Conservation (phyloP, 2,888 invertebrate species). For the Hirtodrosophila duncani region DNA sequence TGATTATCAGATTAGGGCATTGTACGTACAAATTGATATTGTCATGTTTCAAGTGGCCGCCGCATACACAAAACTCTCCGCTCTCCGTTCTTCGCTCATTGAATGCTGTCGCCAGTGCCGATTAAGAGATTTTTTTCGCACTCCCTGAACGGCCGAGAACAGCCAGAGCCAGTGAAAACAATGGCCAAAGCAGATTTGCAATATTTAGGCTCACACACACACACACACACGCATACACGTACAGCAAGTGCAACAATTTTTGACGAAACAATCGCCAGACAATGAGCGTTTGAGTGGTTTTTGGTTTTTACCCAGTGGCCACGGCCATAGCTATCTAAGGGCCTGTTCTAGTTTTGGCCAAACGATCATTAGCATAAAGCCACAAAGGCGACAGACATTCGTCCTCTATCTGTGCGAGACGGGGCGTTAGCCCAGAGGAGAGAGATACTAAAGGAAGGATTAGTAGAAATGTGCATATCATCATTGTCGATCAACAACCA, state of each 20-base stretch:
- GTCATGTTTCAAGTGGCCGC: constrained; percentile 77
- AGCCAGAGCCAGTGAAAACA: constrained; percentile 42
- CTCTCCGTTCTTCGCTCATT: too few species aligned
- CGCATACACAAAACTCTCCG: too few species aligned
- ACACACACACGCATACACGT: not conserved
- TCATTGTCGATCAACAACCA: constrained; percentile 42
- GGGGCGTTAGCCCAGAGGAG: constrained; percentile 50
- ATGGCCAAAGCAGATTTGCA: constrained; percentile 60
- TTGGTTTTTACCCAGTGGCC: constrained; percentile 8
- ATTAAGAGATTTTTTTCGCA: constrained; percentile 74
- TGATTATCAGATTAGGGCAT: constrained; percentile 78
- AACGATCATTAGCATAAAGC: constrained; percentile 73
- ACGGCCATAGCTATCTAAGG: not conserved
- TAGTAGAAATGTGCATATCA: constrained; percentile 68
- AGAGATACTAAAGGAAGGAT: constrained; percentile 50
- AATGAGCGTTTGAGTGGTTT: constrained; percentile 70
- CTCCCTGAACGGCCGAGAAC: constrained; percentile 40
- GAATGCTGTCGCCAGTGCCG: constrained; percentile 74
- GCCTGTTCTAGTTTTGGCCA: constrained; percentile 58
- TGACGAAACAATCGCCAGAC: constrained; percentile 63
- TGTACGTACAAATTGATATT: constrained; percentile 78
- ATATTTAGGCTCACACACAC: constrained; percentile 56
- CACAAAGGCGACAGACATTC: constrained; percentile 62
- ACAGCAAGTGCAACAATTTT: constrained; percentile 25
- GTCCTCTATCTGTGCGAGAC: constrained; percentile 49